Base-by-base conservation (phyloP, 2,113 vertebrate genomes). In the Merops nubicus region DNA sequence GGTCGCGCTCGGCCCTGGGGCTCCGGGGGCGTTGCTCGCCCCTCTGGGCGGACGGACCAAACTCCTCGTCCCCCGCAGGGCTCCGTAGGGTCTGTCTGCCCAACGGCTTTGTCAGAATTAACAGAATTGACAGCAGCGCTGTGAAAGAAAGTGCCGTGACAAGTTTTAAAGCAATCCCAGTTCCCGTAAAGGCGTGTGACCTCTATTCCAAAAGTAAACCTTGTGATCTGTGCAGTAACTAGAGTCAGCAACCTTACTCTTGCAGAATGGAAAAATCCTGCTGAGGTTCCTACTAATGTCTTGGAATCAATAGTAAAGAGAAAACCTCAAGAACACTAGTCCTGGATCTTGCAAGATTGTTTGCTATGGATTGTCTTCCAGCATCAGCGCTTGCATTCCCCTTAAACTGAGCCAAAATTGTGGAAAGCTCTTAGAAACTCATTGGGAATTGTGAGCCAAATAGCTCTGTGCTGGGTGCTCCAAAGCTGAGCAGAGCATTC, bases 11-110 rank as follows among this genome's bases (percentile, higher is more conserved):
- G 16, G 2, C 22, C 8, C 8, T 1, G 15, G 10, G 12, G 22
- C 8, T 2, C 7, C 12, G 18, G 15, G 6, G 31, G 1, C 15
- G 2, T 2, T 12, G 22, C n/a, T 1, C 6, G n/a, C 19, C 2
- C 7, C 38, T 42, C 11, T 40, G 33, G 5, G 43, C 36, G 4
- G 3, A 6, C 10, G 16, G 3, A 12, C 38, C 3, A 8, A 2
- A 3, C 12, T 22, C 7, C 4, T 15, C 3, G 8, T 8, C 2
- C 1, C 11, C 14, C 0, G 29, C 8, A 31, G 29, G 5, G 48
- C 33, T 45, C 38, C 42, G 3, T 33, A 2, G 3, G 36, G 20
- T 18, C 3, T 9, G 8, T 1, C 0, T 2, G 20, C 9, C 2
- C 8, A 0, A 0, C 1, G 33, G 2, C 1, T 47, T 23, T 34